Base-by-base conservation (phyloP, 2,113 vertebrate genomes). In the Athene cunicularia region DNA sequence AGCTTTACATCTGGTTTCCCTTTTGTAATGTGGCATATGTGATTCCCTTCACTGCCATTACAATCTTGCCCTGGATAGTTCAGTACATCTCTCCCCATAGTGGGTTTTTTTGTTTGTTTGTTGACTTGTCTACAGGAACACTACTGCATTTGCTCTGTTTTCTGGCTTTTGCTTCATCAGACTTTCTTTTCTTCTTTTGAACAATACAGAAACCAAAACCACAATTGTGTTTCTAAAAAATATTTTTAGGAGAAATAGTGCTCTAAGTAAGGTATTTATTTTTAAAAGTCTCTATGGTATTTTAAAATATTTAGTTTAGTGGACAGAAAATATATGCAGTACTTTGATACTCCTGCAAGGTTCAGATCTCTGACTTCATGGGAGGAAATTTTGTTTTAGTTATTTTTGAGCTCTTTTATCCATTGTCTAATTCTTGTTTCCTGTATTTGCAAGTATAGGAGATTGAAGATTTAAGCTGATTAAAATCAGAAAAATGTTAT, bases 351-450 rank as follows among this genome's bases (percentile, higher is more conserved):
- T 95, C 27, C 70, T 94, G 73, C 49, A 80, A 68, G 20, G 39
- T 91, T 96, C 45, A 87, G 73, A 75, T 60, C 43, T 88, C 80
- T 14, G 37, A 55, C 82, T 96, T 95, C 43, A 76, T 45, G 53
- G 53, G 45, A 94, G 91, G 86, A 96, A 91, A 85, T 85, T 81
- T 84, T 91, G 45, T 14, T 95, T 93, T 89, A 66, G 86, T 71
- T 94, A 81, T 68, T 91, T 91, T 85, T 45, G 23, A 87, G 9
- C 27, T 91, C 88, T 97, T 96, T 96, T 75, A 95, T 96, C 88
- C 73, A 87, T 92, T 97, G 94, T 94, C 96, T 94, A 76, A 91
- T 93, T 92, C 70, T 75, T 68, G 83, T 87, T 96, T 97, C 93
- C 94, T 95, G 88, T 82, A 93, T 96, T 97, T 96, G 91, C 90